Evolutionary conservation across 1,140 invertebrate genomes (phyloP).

Genomic region (Megalopta genalis): DNA sequence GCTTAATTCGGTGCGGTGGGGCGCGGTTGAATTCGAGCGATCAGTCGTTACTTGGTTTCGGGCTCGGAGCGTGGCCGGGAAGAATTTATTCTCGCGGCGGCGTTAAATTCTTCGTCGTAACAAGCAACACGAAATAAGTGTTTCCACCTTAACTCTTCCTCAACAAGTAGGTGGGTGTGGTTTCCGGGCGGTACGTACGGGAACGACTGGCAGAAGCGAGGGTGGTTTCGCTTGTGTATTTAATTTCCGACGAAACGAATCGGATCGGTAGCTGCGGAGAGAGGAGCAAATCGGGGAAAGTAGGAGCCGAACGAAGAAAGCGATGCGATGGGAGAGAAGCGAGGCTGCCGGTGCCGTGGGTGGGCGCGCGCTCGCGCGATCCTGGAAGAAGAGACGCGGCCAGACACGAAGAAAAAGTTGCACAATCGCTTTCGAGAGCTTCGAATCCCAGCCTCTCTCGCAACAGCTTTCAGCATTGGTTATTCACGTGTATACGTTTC

Average conservation of each 20-base stretch:
- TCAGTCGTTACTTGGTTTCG: too few species aligned
- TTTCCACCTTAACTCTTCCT: conserved; percentile 68
- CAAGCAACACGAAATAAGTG: conserved; percentile 34
- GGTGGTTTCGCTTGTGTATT: conserved; percentile 68
- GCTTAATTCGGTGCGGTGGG: too few species aligned
- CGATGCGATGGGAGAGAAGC: conserved; percentile 7
- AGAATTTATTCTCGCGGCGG: neutral
- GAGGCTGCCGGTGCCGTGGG: neutral
- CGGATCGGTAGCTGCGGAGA: conserved; percentile 54
- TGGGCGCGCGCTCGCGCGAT: neutral
- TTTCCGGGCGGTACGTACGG: conserved; percentile 47
- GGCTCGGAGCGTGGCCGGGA: too few species aligned
- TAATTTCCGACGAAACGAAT: conserved; percentile 76
- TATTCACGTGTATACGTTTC: conserved; percentile 54
- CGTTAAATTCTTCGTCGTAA: neutral
- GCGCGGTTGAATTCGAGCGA: too few species aligned
- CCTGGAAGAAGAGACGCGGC: neutral
- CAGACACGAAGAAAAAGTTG: conserved; percentile 28
- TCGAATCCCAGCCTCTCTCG: conserved; percentile 34
- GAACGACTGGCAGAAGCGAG: neutral
- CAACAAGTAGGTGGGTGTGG: conserved; percentile 74
- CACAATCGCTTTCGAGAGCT: conserved; percentile 50
- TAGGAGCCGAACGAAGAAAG: too few species aligned
- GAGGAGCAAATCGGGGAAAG: conserved; percentile 16
- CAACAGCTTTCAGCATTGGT: conserved; percentile 50